These are phyloP conservation scores for Glareola pratincola DNA, from an alignment of 2,113 vertebrate genomes.

Conservation along the genomic window DNA sequence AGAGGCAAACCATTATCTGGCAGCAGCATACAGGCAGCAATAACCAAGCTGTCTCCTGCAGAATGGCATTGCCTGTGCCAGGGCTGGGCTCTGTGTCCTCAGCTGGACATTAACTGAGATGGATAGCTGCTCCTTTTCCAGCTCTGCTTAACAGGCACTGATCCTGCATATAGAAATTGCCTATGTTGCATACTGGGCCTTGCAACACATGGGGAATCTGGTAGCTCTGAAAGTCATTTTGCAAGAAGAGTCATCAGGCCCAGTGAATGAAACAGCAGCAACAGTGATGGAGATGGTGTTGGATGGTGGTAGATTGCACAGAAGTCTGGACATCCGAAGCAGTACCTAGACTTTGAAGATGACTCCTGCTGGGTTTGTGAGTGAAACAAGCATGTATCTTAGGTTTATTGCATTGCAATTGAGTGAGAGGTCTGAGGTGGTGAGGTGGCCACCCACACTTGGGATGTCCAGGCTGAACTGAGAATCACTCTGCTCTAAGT, in stretches of 20 bases:
- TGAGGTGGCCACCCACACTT: not conserved
- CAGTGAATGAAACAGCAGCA: not conserved
- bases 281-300: not conserved
- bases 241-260: not conserved
- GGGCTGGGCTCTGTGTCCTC: not conserved
- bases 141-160: not conserved
- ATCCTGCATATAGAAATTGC: not conserved
- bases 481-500: not conserved
- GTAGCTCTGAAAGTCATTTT: not conserved
- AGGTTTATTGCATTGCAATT: not conserved
- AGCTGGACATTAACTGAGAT: not conserved
- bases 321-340: not conserved
- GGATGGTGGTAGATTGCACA: not conserved
- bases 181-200: not conserved
- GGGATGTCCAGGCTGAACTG: not conserved
- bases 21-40: not conserved
- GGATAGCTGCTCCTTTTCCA: not conserved
- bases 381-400: not conserved
- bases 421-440: not conserved
- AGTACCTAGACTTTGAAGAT: not conserved
- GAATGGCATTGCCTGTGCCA: not conserved
- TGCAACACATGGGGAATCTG: not conserved
- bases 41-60: not conserved
- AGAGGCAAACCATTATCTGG: not conserved
- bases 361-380: not conserved